Conservation (phyloP, 2,797 vertebrate species). For the Anguilla pacifica region DNA sequence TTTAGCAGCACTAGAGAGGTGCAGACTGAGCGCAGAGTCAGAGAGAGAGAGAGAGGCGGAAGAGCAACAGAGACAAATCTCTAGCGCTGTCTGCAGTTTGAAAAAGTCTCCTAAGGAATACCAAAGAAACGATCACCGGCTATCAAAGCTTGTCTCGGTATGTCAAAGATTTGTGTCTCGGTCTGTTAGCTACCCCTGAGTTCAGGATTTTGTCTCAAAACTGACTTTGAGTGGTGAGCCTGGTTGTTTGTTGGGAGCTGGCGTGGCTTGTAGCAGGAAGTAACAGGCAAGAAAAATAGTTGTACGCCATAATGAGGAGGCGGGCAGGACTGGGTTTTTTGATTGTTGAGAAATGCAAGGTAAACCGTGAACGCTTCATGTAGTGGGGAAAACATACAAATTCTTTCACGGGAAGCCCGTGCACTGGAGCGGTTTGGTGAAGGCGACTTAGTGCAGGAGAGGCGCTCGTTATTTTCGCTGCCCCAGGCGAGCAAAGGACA, state of each 20-base stretch:
- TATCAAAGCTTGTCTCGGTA: conserved; percentile 14
- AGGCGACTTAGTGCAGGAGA: background rate
- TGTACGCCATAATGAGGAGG: conserved; percentile 9
- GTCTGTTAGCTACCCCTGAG: background rate
- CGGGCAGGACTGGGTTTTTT: background rate
- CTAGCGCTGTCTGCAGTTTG: background rate
- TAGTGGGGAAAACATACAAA: no score
- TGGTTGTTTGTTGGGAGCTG: conserved; percentile 12
- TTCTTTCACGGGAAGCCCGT: background rate
- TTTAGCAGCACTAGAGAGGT: conserved; percentile 12
- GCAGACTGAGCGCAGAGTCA: conserved; percentile 2
- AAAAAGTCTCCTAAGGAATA: conserved; percentile 3
- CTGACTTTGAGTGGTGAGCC: background rate
- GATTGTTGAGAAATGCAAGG: background rate
- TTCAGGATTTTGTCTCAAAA: conserved; percentile 5
- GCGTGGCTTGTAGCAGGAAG: conserved; percentile 26
- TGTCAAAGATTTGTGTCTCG: background rate
- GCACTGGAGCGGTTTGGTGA: background rate
- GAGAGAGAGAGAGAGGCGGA: background rate
- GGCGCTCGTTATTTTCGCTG: background rate
- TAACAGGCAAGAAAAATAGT: conserved; percentile 18
- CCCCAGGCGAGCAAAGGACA: background rate
- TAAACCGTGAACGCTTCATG: background rate
- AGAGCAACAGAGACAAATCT: background rate
- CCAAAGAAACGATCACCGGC: conserved; percentile 12